These are phyloP conservation scores for Delia radicum DNA, from an alignment of 1,140 invertebrate species.

Conservation along the genomic window DNA sequence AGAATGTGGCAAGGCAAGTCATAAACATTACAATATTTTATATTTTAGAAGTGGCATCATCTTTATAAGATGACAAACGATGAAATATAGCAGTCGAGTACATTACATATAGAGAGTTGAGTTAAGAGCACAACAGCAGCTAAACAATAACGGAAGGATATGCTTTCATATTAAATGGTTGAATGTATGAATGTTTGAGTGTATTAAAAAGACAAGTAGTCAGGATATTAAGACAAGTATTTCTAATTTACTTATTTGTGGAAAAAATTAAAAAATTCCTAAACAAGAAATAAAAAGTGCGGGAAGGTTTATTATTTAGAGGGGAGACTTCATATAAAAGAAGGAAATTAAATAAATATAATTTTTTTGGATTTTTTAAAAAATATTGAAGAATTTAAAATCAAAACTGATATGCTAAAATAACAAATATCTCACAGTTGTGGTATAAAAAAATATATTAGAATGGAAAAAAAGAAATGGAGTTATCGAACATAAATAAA, in stretches of 20 bases:
- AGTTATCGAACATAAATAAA: too few species aligned
- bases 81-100: constrained; percentile 7
- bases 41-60: constrained; percentile 26
- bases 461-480: too few species aligned
- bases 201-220: neutral
- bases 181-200: constrained; percentile 2
- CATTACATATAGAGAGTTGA: neutral
- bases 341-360: too few species aligned
- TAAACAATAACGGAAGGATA: constrained; percentile 20
- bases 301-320: too few species aligned
- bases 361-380: too few species aligned
- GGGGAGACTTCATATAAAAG: too few species aligned
- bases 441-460: too few species aligned
- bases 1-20: neutral
- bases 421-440: too few species aligned
- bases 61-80: constrained; percentile 26
- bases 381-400: too few species aligned
- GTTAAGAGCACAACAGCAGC: neutral
- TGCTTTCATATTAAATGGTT: neutral
- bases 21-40: constrained; percentile 23
- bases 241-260: constrained; percentile 30
- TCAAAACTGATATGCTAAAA: too few species aligned
- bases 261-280: constrained; percentile 7
- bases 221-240: constrained; percentile 28
- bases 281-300: neutral